Percentiles rank a stretch among this genome's conserved stretches.
Evolutionary conservation across 1,140 invertebrate genomes (phyloP).

Genomic region (Oryzaephilus surinamensis): DNA sequence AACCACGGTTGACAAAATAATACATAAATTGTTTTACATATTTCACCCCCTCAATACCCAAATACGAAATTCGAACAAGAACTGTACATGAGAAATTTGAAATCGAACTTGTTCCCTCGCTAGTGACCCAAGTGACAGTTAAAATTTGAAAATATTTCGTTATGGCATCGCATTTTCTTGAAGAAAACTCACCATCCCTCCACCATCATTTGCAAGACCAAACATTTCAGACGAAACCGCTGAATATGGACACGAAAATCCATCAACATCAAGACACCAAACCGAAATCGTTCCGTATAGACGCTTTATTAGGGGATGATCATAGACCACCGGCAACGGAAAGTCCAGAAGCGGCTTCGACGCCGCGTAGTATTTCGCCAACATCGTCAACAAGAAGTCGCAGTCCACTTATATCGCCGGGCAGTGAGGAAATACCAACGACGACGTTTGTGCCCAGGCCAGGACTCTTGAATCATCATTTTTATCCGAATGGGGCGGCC

Average conservation of each 20-base stretch:
- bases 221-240: conserved; percentile 19
- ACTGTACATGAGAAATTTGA: no score
- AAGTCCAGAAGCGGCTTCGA: conserved; percentile 29
- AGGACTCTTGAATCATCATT: conserved; percentile 30
- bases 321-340: conserved; percentile 23
- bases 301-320: conserved; percentile 47
- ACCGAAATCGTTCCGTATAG: conserved; percentile 62
- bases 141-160: background rate
- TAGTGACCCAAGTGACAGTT: no score
- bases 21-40: no score
- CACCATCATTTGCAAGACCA: conserved; percentile 16
- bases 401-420: conserved; percentile 38
- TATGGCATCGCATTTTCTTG: conserved; percentile 23
- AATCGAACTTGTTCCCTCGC: no score
- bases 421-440: conserved; percentile 33
- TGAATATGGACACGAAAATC: conserved; percentile 32
- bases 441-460: conserved; percentile 29
- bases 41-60: no score
- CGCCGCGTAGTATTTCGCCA: conserved; percentile 30
- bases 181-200: conserved; percentile 10
- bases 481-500: conserved; percentile 25
- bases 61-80: no score
- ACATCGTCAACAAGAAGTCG: conserved; percentile 22
- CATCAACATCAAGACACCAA: conserved; percentile 31
- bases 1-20: no score